Evolutionary conservation across 2,113 vertebrate genomes (phyloP), one percentile per base, ranked within the genome.

Genomic region (Salvelinus namaycush): DNA sequence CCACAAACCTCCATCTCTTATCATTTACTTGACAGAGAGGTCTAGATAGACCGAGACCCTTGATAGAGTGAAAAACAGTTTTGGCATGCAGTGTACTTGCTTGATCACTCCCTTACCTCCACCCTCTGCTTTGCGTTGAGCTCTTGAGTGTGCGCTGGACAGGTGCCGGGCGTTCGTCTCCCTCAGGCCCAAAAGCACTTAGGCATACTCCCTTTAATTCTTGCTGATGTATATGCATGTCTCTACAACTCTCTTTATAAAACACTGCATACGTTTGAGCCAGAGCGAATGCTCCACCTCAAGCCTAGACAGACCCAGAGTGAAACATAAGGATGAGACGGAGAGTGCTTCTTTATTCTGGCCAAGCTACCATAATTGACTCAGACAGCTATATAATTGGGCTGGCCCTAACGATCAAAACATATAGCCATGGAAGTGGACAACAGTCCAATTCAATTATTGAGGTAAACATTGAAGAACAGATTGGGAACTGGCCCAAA

Each of bases 371-470:
- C 68, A 69, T 72, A 85, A 89, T 81, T 75, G 70, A 49, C 78
- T 78, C 16, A 29, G 81, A 82, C 72, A n/a, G 8, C 84, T 87
- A 87, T 81, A 81, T 88, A 84, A 81, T 84, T 74, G 5, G 67
- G 77, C 79, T 64, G 11, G 70, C 14, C 26, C 70, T 80, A n/a
- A 81, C 81, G 84, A 89, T 82, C 75, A 82, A 77, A 79, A 83
- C 80, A 57, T 71, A 27, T 68, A 83, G 72, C 78, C 7, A 27
- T 49, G 54, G 64, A 77, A 76, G 81, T 78, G 31, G 83, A 83
- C 84, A 77, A 44, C 70, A 73, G 83, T 83, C 79, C 68, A 74
- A 71, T 77, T 68, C 79, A 81, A 88, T 89, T 86, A 86, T 86
- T 84, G 68, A 57, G 18, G 44, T 51, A 72, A 78, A 67, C 31